Conservation (phyloP, 2,888 invertebrate genomes). For the Limnephilus marmoratus region DNA sequence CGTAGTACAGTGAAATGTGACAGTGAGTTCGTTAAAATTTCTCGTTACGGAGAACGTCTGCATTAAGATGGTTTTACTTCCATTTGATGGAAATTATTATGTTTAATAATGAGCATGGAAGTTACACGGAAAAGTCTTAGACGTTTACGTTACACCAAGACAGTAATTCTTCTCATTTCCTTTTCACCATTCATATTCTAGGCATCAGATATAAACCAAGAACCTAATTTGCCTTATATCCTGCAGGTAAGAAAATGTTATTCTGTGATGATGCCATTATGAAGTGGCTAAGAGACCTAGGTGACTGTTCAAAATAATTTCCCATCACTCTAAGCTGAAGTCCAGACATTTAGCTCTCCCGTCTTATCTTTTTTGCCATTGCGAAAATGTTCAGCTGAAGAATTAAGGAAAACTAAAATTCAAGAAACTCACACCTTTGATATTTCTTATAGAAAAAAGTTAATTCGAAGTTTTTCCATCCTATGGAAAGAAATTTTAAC, state of each 20-base stretch:
- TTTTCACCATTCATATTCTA: not conserved
- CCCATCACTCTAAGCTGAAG: not conserved
- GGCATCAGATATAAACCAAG: not conserved
- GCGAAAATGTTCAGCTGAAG: not conserved
- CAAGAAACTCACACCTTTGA: not conserved
- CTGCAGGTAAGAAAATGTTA: slow-evolving; percentile 13
- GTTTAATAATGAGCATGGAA: slow-evolving; percentile 36
- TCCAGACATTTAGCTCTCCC: not conserved
- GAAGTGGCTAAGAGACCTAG: not conserved
- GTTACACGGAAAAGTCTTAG: slow-evolving; percentile 1
- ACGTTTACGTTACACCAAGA: not conserved
- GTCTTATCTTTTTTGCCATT: not conserved
- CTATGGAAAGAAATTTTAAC: not conserved
- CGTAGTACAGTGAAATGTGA: not conserved
- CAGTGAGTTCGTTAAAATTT: slow-evolving; percentile 17
- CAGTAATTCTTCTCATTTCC: slow-evolving; percentile 42
- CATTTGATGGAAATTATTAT: slow-evolving; percentile 41
- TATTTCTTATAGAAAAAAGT: not conserved
- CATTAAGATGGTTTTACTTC: slow-evolving; percentile 21
- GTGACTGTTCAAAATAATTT: not conserved
- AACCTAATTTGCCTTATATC: not conserved
- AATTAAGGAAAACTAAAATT: not conserved
- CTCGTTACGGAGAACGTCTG: slow-evolving; percentile 18
- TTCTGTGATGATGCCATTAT: not conserved
- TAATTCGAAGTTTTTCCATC: not conserved